Percentiles rank a stretch among this genome's conserved stretches.
Conservation (phyloP, 1,140 invertebrate genomes). For the Rhyacophila brunnea region DNA sequence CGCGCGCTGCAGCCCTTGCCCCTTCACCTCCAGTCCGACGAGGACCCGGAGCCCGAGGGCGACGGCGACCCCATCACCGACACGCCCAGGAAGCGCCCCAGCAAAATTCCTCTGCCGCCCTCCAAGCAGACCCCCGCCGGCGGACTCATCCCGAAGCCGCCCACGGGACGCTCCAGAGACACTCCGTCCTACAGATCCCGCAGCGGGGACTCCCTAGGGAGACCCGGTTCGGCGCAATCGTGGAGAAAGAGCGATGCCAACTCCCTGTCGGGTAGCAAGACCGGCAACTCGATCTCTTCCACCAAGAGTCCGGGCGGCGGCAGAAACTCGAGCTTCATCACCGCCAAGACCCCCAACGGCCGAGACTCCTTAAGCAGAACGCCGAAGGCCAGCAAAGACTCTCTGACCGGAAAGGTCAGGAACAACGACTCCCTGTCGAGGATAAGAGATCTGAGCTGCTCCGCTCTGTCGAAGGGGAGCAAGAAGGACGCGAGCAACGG, state of each 20-base stretch:
- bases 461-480: slow-evolving; percentile 25
- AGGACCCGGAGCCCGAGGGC: slow-evolving; percentile 51
- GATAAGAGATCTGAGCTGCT: slow-evolving; percentile 29
- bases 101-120: slow-evolving; percentile 68
- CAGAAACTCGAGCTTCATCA: slow-evolving; percentile 24
- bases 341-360: slow-evolving; percentile 21
- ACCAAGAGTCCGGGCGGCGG: slow-evolving; percentile 37
- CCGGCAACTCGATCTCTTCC: slow-evolving; percentile 38
- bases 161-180: slow-evolving; percentile 41
- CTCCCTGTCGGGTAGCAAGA: slow-evolving; percentile 39
- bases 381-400: slow-evolving; percentile 59
- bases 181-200: slow-evolving; percentile 44
- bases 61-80: slow-evolving; percentile 42
- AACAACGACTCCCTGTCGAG: slow-evolving; percentile 53
- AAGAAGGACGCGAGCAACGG: slow-evolving; percentile 18
- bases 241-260: slow-evolving; percentile 43
- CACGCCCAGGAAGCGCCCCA: slow-evolving; percentile 60
- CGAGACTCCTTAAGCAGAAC: slow-evolving; percentile 51
- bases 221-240: slow-evolving; percentile 52
- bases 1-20: slow-evolving; percentile 50
- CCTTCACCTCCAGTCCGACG: slow-evolving; percentile 55
- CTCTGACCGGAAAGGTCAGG: slow-evolving; percentile 57
- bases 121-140: slow-evolving; percentile 46
- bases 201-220: slow-evolving; percentile 47
- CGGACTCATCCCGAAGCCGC: slow-evolving; percentile 58